A percentile compares a stretch with the other conserved stretches of the same genome.
Evolutionary conservation across 1,140 invertebrate species (phyloP).

Genomic region (Halesus radiatus): DNA sequence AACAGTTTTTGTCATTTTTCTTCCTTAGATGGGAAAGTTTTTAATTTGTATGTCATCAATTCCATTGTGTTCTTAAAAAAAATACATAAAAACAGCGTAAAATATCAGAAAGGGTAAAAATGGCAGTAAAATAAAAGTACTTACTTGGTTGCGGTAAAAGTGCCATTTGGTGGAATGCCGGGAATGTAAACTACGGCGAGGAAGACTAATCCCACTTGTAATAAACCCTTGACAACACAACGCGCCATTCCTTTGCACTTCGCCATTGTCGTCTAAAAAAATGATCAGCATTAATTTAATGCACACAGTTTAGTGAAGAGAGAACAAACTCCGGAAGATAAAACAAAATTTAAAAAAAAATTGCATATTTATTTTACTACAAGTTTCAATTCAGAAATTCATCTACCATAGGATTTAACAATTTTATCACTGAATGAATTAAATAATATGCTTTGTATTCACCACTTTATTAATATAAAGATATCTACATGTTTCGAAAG

Average conservation of each 20-base stretch:
- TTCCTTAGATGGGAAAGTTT: too few species aligned
- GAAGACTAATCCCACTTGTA: slow-evolving; percentile 54
- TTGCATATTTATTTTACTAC: neutral
- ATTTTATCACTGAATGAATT: too few species aligned
- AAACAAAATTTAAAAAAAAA: neutral
- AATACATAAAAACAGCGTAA: too few species aligned
- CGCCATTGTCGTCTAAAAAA: neutral
- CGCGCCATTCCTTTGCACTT: neutral
- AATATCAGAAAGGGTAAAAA: too few species aligned
- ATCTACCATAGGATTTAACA: too few species aligned
- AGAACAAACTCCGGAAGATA: neutral
- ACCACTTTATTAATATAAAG: too few species aligned
- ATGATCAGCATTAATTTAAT: neutral
- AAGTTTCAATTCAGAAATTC: neutral
- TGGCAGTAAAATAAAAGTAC: slow-evolving; percentile 1
- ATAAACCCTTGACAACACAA: neutral
- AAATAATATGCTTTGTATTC: too few species aligned
- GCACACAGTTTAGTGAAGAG: neutral
- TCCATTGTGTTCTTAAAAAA: too few species aligned
- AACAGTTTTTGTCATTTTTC: too few species aligned
- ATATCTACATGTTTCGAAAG: too few species aligned
- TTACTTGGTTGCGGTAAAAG: slow-evolving; percentile 62
- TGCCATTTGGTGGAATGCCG: slow-evolving; percentile 71
- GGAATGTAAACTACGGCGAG: slow-evolving; percentile 70
- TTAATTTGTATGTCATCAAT: too few species aligned